Conservation (phyloP, 2,797 vertebrate species). For the Thalassophryne amazonica region DNA sequence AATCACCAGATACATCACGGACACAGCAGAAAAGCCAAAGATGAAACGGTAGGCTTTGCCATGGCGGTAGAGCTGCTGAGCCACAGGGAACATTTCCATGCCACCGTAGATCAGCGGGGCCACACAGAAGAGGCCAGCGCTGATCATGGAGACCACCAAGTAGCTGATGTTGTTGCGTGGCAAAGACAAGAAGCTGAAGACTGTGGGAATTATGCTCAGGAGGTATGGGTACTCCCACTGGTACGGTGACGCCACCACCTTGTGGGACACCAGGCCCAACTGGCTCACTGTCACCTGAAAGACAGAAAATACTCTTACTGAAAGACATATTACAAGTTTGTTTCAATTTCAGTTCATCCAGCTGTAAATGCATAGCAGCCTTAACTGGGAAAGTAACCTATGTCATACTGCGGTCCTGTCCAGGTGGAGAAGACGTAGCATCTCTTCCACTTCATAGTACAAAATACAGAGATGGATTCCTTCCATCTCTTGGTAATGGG, state of each 20-base stretch:
- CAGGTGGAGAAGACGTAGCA: too few species aligned
- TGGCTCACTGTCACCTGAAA: slow-evolving; percentile 88
- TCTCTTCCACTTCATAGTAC: too few species aligned
- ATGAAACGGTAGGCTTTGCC: slow-evolving; percentile 96
- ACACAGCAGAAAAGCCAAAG: slow-evolving; percentile 91
- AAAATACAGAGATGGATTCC: too few species aligned
- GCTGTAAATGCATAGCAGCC: too few species aligned
- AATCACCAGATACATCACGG: slow-evolving; percentile 91
- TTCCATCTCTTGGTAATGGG: too few species aligned
- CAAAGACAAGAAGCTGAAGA: slow-evolving; percentile 87
- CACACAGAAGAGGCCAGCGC: slow-evolving; percentile 89
- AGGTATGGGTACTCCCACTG: slow-evolving; percentile 96
- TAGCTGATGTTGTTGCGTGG: slow-evolving; percentile 98
- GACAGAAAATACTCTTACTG: not conserved
- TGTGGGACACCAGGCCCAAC: slow-evolving; percentile 86
- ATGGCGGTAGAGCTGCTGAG: slow-evolving; percentile 92
- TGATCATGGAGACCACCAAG: slow-evolving; percentile 96
- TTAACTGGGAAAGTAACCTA: too few species aligned
- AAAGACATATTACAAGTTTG: too few species aligned
- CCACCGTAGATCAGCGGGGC: slow-evolving; percentile 91
- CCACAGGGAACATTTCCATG: slow-evolving; percentile 98
- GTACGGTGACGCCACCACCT: slow-evolving; percentile 89
- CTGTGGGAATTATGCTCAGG: slow-evolving; percentile 86
- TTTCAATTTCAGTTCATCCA: too few species aligned
- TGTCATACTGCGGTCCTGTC: too few species aligned